Evolutionary conservation across 2,797 vertebrate genomes (phyloP).

Genomic region (Chromobotia macracanthus): DNA sequence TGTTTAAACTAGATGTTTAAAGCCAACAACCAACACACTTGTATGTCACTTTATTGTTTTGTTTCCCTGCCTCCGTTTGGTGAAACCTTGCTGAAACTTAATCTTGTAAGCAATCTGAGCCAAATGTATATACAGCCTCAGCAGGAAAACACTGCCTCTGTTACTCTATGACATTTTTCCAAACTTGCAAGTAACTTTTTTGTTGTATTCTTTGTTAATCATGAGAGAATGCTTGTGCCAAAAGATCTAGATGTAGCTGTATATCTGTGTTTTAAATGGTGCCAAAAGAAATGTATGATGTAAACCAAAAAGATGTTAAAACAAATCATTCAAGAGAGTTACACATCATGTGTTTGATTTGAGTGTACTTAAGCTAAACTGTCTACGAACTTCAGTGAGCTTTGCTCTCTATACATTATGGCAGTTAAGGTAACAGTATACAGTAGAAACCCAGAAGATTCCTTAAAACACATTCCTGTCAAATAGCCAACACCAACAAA

Average conservation of each 20-base stretch:
- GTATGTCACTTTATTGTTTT: too few relatives aligned
- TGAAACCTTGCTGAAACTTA: neutral
- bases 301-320: conserved; percentile 5
- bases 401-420: conserved; percentile 29
- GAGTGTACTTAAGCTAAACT: conserved; percentile 26
- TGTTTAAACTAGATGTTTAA: neutral
- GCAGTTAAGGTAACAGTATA: conserved; percentile 32
- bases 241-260: conserved; percentile 36
- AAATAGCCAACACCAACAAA: conserved; percentile 29
- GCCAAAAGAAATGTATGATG: conserved; percentile 35
- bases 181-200: conserved; percentile 41
- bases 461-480: conserved; percentile 7
- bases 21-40: too few relatives aligned
- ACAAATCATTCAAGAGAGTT: neutral
- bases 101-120: conserved; percentile 15
- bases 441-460: conserved; percentile 20
- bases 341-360: conserved; percentile 40
- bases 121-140: too few relatives aligned
- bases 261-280: conserved; percentile 24
- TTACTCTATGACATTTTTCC: conserved; percentile 41
- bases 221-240: conserved; percentile 37
- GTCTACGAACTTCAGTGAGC: conserved; percentile 19
- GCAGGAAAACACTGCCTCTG: conserved; percentile 29
- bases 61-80: too few relatives aligned
- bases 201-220: conserved; percentile 35